phyloP scores from a whole-genome alignment of 2,888 invertebrate genomes.

The Horisme vitalbata region DNA sequence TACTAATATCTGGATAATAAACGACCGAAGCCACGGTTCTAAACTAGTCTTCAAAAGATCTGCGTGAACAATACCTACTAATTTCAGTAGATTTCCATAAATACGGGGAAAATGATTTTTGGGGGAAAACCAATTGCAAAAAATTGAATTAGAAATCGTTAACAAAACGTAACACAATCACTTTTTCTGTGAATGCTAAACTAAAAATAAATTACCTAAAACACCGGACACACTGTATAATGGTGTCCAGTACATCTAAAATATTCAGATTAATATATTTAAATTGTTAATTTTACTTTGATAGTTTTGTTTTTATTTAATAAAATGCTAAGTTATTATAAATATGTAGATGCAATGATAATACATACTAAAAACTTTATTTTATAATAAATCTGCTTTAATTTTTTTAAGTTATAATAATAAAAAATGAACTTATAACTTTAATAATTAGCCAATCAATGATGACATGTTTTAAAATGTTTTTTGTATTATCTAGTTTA shows the following conservation, averaged over 20 bases:
- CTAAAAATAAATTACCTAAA: conserved; percentile 67
- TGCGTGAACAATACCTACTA: no score
- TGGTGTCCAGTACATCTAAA: conserved; percentile 14
- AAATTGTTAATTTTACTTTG: no score
- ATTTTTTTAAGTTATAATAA: neutral
- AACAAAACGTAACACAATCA: conserved; percentile 42
- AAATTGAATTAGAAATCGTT: conserved; percentile 43
- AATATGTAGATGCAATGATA: neutral
- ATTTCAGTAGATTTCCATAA: no score
- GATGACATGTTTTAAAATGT: conserved; percentile 26
- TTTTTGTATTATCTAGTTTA: conserved; percentile 23
- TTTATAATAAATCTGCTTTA: no score
- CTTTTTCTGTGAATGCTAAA: conserved; percentile 58
- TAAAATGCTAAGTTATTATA: neutral
- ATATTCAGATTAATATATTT: conserved; percentile 4
- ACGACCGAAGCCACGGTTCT: no score
- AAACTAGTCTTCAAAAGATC: no score
- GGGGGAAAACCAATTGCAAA: no score
- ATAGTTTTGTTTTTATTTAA: no score
- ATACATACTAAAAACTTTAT: no score
- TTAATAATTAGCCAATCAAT: conserved; percentile 14
- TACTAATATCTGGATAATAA: no score
- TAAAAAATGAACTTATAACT: no score
- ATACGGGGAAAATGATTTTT: no score
- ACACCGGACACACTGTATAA: conserved; percentile 57